These are phyloP conservation scores for Dryococelus australis DNA, from an alignment of 2,888 invertebrate genomes.

Conservation along the genomic window DNA sequence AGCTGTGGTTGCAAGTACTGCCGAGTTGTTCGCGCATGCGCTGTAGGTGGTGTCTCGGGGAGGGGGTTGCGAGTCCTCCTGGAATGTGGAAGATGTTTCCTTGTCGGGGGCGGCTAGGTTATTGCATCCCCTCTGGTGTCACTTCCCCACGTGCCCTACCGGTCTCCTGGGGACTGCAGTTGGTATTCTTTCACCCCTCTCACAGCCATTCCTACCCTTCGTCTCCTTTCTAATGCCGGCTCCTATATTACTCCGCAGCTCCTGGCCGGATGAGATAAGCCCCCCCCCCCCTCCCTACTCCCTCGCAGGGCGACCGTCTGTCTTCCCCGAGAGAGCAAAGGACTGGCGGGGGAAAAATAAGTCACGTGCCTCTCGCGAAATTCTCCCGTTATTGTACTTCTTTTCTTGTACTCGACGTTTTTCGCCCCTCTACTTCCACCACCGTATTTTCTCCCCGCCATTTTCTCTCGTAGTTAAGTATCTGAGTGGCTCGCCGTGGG, in stretches of 20 bases:
- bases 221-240: background rate
- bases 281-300: too few relatives aligned
- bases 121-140: background rate
- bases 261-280: background rate
- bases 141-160: background rate
- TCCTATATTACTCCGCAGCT: background rate
- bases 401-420: background rate
- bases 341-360: background rate
- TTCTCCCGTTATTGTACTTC: background rate
- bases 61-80: background rate
- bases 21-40: too few relatives aligned
- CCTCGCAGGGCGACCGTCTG: background rate
- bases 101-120: background rate
- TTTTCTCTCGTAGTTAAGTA: background rate
- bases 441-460: background rate
- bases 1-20: too few relatives aligned
- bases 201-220: background rate
- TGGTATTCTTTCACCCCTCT: background rate
- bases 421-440: too few relatives aligned
- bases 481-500: background rate
- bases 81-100: background rate
- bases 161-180: background rate
- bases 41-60: too few relatives aligned
- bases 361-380: slow-evolving; percentile 2
- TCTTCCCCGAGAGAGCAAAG: background rate